Evolutionary conservation across 2,888 invertebrate species (phyloP).

Genomic region (Sympetrum striolatum): DNA sequence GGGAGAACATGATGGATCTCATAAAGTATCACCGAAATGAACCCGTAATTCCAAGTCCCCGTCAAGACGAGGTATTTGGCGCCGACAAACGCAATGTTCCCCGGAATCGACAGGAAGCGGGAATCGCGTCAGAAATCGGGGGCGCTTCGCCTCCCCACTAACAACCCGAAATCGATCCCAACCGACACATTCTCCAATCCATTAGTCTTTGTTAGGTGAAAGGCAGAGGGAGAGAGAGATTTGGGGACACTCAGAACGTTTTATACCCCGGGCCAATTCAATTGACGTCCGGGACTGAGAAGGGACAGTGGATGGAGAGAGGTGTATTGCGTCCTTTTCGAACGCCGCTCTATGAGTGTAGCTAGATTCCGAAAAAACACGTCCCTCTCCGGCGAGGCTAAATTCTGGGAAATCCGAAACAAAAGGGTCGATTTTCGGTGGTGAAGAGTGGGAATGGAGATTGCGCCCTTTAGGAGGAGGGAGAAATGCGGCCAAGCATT

Average conservation of each 20-base stretch:
- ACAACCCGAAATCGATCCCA: background rate
- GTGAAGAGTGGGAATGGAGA: background rate
- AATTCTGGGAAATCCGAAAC: background rate
- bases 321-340: background rate
- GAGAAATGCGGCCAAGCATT: background rate
- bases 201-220: constrained; percentile 29
- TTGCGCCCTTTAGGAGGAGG: background rate
- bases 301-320: background rate
- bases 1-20: background rate
- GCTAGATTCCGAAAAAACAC: background rate
- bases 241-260: background rate
- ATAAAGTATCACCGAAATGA: background rate
- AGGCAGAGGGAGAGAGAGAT: background rate
- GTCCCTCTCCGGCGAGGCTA: background rate
- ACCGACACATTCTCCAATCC: background rate
- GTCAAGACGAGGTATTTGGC: background rate
- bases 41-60: background rate
- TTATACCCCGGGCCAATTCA: background rate
- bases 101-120: background rate
- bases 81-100: background rate
- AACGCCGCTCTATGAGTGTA: background rate
- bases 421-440: background rate
- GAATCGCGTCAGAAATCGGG: background rate
- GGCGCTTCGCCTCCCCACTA: background rate
- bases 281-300: background rate